A percentile compares a stretch with the other conserved stretches of the same genome.
Conservation (phyloP, 2,888 invertebrate genomes). For the Dasysyrphus albostriatus region DNA sequence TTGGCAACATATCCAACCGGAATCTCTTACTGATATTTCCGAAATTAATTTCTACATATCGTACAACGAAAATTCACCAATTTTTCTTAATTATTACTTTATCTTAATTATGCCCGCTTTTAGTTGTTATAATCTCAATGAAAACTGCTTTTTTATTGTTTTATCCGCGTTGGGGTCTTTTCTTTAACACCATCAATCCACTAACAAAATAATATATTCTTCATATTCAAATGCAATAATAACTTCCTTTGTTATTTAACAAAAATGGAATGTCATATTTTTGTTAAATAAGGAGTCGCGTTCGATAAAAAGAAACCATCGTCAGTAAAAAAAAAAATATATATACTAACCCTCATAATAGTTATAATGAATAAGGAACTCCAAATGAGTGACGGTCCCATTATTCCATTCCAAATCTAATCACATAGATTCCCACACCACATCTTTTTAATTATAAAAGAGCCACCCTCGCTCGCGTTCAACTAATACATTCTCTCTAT, state of each 20-base stretch:
- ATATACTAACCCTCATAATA: constrained; percentile 39
- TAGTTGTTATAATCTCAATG: constrained; percentile 26
- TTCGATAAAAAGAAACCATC: neutral
- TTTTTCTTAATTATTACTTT: constrained; percentile 6
- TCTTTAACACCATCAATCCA: constrained; percentile 1
- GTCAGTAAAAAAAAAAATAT: constrained; percentile 10
- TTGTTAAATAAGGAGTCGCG: constrained; percentile 10
- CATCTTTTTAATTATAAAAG: constrained; percentile 12
- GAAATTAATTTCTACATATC: neutral
- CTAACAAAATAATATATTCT: neutral
- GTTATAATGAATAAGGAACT: neutral
- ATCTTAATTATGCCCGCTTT: constrained; percentile 45
- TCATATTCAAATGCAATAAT: constrained; percentile 12
- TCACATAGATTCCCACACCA: constrained; percentile 72
- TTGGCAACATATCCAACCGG: too few relatives aligned
- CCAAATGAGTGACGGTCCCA: constrained; percentile 33
- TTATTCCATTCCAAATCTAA: constrained; percentile 66
- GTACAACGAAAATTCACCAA: neutral
- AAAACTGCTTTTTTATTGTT: constrained; percentile 69
- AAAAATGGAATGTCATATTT: constrained; percentile 52
- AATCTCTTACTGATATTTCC: neutral
- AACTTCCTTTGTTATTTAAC: constrained; percentile 13
- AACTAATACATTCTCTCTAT: constrained; percentile 19
- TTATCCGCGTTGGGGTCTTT: constrained; percentile 30
- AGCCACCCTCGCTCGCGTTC: constrained; percentile 48